Evolutionary conservation across 1,140 invertebrate species (phyloP).

Genomic region (Papilio helenus): DNA sequence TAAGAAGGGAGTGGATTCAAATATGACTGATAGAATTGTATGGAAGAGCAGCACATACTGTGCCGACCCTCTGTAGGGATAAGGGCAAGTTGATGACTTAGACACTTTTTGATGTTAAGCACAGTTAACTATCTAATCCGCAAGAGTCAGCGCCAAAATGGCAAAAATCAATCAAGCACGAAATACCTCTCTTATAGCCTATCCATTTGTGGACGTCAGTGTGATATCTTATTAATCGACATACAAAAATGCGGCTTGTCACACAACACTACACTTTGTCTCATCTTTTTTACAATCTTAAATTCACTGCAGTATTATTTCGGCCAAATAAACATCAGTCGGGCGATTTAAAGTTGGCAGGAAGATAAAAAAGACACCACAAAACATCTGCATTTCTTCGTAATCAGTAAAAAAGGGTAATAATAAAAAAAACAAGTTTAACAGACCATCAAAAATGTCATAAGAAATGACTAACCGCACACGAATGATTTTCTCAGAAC

Average conservation of each 20-base stretch:
- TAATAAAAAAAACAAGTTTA: slow-evolving; percentile 22
- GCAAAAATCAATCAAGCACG: too few relatives aligned
- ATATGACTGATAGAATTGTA: too few relatives aligned
- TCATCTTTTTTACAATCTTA: background rate
- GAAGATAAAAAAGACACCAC: background rate
- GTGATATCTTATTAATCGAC: too few relatives aligned
- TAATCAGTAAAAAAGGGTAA: slow-evolving; percentile 22
- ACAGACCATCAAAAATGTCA: slow-evolving; percentile 19
- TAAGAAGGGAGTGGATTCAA: too few relatives aligned
- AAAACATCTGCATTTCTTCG: slow-evolving; percentile 18
- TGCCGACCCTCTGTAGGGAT: too few relatives aligned
- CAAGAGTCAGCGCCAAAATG: too few relatives aligned
- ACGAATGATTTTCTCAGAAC: slow-evolving; percentile 21
- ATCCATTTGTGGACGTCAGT: too few relatives aligned
- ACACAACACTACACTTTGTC: background rate
- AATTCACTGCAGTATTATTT: background rate
- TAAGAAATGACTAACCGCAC: slow-evolving; percentile 17
- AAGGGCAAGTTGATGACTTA: background rate
- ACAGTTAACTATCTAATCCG: too few relatives aligned
- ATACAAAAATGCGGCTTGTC: too few relatives aligned
- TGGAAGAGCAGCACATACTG: too few relatives aligned
- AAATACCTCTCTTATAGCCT: too few relatives aligned
- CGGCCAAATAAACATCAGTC: background rate
- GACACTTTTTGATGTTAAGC: background rate
- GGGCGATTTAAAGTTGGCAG: background rate